These are phyloP conservation scores for Ptychoptera albimana DNA, from an alignment of 2,888 invertebrate species.

Conservation along the genomic window DNA sequence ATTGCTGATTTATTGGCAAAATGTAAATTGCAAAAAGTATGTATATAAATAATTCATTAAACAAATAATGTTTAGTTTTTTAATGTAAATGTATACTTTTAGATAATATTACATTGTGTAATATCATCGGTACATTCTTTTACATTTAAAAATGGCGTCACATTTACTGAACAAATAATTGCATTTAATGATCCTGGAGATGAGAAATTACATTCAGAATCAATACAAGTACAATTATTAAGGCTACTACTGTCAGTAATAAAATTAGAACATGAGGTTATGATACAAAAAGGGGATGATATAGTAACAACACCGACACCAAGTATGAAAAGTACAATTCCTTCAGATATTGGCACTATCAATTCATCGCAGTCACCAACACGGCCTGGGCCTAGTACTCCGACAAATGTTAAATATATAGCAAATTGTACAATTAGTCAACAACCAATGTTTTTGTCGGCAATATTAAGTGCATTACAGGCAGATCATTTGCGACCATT, in stretches of 20 bases:
- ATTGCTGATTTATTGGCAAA: constrained; percentile 55
- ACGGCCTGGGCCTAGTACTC: constrained; percentile 22
- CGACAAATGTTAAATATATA: constrained; percentile 38
- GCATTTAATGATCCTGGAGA: constrained; percentile 52
- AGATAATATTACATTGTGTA: constrained; percentile 58
- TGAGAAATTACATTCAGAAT: constrained; percentile 46
- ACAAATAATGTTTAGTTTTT: too few relatives aligned
- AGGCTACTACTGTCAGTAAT: constrained; percentile 54
- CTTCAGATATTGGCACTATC: constrained; percentile 17
- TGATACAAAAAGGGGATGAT: constrained; percentile 33
- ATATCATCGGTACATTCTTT: constrained; percentile 49
- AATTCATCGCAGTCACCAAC: constrained; percentile 17
- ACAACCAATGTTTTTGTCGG: constrained; percentile 69
- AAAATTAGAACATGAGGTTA: constrained; percentile 57
- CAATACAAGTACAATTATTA: constrained; percentile 49
- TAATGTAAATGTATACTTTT: neutral
- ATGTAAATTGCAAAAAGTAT: constrained; percentile 63
- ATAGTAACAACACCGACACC: constrained; percentile 19
- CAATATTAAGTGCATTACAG: constrained; percentile 60
- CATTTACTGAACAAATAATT: constrained; percentile 59
- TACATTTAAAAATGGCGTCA: constrained; percentile 38
- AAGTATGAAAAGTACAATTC: constrained; percentile 7
- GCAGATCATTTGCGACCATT: constrained; percentile 50
- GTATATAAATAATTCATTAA: too few relatives aligned
- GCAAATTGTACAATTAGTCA: constrained; percentile 52